These are phyloP conservation scores for Cuniculus paca DNA, from an alignment of 2,797 vertebrate species.

Conservation along the genomic window DNA sequence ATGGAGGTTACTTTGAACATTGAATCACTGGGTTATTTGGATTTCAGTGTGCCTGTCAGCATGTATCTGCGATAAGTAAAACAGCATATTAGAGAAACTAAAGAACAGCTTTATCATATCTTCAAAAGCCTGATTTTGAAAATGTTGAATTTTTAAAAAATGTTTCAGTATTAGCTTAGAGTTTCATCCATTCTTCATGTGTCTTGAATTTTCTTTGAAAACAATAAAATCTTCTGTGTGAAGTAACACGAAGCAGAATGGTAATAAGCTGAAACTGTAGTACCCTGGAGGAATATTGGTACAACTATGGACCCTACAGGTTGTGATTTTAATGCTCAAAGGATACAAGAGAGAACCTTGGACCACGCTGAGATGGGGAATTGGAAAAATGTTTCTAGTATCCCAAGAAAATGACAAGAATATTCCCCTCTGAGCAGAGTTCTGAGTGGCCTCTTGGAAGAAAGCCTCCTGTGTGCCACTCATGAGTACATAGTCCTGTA, in stretches of 20 bases:
- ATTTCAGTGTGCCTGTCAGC: not conserved
- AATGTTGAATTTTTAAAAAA: not conserved
- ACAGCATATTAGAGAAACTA: not conserved
- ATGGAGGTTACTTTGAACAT: not conserved
- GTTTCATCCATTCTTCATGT: not conserved
- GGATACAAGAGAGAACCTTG: not conserved
- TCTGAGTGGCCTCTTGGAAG: not conserved
- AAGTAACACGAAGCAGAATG: not conserved
- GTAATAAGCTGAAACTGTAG: not conserved
- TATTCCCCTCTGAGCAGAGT: not conserved
- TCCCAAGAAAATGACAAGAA: not conserved
- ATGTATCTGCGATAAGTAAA: not conserved
- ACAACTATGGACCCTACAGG: not conserved
- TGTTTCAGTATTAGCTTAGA: conserved; percentile 1
- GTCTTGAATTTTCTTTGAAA: conserved; percentile 63
- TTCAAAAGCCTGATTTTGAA: conserved; percentile 14
- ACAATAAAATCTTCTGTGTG: conserved; percentile 54
- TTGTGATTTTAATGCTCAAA: not conserved
- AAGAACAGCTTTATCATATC: conserved; percentile 35
- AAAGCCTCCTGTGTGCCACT: not conserved
- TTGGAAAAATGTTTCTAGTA: not conserved
- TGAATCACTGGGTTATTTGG: conserved; percentile 69
- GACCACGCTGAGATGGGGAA: not conserved
- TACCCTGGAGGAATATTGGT: not conserved
- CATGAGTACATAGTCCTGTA: not conserved